Evolutionary conservation across 2,797 vertebrate genomes (phyloP), one percentile per base, ranked within the genome.

Genomic region (Lutjanus argentimaculatus): DNA sequence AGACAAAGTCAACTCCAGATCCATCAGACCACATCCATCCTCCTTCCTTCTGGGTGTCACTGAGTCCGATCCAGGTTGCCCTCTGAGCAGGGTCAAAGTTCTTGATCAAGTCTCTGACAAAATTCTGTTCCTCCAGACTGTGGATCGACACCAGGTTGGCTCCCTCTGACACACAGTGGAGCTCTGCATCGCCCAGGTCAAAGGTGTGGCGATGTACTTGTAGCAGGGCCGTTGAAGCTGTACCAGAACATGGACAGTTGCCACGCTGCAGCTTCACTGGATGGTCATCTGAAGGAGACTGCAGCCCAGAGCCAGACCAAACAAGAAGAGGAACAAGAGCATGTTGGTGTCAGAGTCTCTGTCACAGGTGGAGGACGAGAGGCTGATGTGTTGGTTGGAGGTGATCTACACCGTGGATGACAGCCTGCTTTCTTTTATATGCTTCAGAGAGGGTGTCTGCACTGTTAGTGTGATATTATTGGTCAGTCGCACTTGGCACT

Each of bases 231-330:
- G 10, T 36, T 64, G 57, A 53, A 67, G 8, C n/a, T 16, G 40
- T 8, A 67, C 79, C 66, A 75, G 21, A 46, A 69, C 51, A 7
- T 12, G 72, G 72, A 81, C 72, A 65, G 58, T 1, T 4, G 3
- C 77, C 56, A 13, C 40, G 48, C 22, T 55, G 55, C 0, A 79
- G 40, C 9, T 14, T 15, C 46, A 61, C 16, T 15, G 7, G 7
- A 17, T 2, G 12, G 19, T 43, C 57, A 14, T 16, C 15, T 40
- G 57, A 21, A 30, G 61, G 11, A 61, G 63, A 8, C 42, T 56
- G 4, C n/a, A 3, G 42, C 19, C 42, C 68, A 79, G 49, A 64
- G 59, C 51, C 40, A 73, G n/a, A 56, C 61, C 61, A n/a, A 55
- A 21, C 4, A 73, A 15, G 51, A 56, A 65, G 17, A 77, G 51